A percentile compares a stretch with the other conserved stretches of the same genome.
Conservation (phyloP, 2,888 invertebrate species). For the Theretra japonica region DNA sequence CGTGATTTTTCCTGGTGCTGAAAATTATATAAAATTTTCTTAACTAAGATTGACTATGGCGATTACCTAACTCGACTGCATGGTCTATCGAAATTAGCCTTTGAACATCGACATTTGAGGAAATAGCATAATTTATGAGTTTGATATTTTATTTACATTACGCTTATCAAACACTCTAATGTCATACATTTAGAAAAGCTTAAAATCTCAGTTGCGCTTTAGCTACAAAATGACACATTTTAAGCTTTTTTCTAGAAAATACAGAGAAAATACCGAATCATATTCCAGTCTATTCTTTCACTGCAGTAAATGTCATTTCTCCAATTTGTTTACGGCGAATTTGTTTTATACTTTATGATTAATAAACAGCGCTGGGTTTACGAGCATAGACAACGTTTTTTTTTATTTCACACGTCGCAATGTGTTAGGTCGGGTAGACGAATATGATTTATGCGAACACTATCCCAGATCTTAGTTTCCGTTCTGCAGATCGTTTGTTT, state of each 20-base stretch:
- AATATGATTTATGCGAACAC: slow-evolving; percentile 29
- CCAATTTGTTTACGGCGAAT: slow-evolving; percentile 19
- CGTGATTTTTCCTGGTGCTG: no score
- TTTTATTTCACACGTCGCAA: slow-evolving; percentile 20
- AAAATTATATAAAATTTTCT: no score
- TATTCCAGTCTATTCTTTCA: neutral
- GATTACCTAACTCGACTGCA: no score
- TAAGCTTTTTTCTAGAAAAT: neutral
- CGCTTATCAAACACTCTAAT: no score
- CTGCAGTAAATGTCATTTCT: slow-evolving; percentile 20
- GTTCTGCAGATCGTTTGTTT: slow-evolving; percentile 25
- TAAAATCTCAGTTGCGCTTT: neutral
- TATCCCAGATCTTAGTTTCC: slow-evolving; percentile 31
- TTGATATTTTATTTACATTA: no score
- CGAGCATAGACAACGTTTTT: slow-evolving; percentile 26
- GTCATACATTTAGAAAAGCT: no score
- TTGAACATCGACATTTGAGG: no score
- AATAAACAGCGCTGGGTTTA: slow-evolving; percentile 21
- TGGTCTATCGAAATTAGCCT: no score
- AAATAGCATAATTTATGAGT: no score
- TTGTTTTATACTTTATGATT: slow-evolving; percentile 20
- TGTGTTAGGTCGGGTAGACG: slow-evolving; percentile 12
- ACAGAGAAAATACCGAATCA: neutral
- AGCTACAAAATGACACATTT: neutral
- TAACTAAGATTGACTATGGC: no score